These are phyloP conservation scores for Takifugu bimaculatus DNA, from an alignment of 2,113 vertebrate genomes.

Conservation along the genomic window DNA sequence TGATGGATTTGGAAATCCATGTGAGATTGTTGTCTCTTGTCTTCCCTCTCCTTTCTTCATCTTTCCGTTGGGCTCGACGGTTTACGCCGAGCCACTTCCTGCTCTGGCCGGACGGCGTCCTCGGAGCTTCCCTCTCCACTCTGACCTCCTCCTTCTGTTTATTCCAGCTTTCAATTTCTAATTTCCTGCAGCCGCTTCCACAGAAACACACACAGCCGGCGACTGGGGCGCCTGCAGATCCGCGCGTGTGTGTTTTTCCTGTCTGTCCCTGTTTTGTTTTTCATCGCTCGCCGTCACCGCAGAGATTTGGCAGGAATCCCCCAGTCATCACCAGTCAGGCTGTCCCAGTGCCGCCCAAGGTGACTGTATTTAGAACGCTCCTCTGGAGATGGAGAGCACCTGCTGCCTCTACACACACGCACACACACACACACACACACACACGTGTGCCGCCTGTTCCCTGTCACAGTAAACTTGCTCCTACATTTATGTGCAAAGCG, in stretches of 20 bases:
- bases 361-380: slow-evolving; percentile 60
- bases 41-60: neutral
- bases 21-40: neutral
- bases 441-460: neutral
- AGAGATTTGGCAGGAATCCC: slow-evolving; percentile 41
- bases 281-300: too few species aligned
- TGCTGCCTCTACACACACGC: slow-evolving; percentile 26
- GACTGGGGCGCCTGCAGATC: too few species aligned
- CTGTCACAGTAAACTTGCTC: slow-evolving; percentile 6
- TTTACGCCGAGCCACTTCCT: neutral
- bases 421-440: slow-evolving; percentile 14
- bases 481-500: neutral
- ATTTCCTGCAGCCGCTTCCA: neutral
- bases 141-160: neutral
- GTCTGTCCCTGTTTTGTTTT: too few species aligned
- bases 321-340: slow-evolving; percentile 25
- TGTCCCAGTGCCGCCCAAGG: slow-evolving; percentile 56
- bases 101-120: too few species aligned
- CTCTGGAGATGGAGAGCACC: slow-evolving; percentile 58
- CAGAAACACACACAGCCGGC: too few species aligned
- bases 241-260: too few species aligned
- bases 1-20: too few species aligned
- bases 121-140: neutral
- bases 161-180: neutral
- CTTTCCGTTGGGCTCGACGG: neutral